Evolutionary conservation across 2,888 invertebrate genomes (phyloP).

Genomic region (Pseudolycoriella hygida): DNA sequence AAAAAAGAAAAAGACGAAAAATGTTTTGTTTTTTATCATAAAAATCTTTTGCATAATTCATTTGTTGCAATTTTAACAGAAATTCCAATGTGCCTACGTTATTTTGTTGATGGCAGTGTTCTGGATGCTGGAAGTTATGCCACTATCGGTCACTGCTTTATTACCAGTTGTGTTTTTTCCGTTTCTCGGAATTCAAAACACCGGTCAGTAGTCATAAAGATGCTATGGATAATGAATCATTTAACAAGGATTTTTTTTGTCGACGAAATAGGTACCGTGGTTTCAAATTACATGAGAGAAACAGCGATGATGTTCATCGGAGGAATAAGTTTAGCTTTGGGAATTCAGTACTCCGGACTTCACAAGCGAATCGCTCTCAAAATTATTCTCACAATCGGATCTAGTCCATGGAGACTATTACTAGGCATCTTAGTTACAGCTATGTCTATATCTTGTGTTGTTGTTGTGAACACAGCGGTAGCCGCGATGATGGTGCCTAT

Average conservation of each 20-base stretch:
- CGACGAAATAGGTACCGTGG: no score
- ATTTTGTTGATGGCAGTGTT: slow-evolving; percentile 64
- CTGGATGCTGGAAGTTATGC: slow-evolving; percentile 71
- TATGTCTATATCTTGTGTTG: no score
- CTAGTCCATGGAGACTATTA: slow-evolving; percentile 30
- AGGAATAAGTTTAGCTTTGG: slow-evolving; percentile 77
- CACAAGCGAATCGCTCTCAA: slow-evolving; percentile 74
- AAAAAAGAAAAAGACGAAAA: no score
- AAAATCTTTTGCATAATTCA: no score
- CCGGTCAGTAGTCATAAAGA: slow-evolving; percentile 28
- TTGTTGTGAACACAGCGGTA: no score
- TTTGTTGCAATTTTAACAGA: slow-evolving; percentile 25
- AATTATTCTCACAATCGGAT: slow-evolving; percentile 59
- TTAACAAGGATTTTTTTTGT: neutral
- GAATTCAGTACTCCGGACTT: slow-evolving; percentile 75
- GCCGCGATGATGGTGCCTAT: no score
- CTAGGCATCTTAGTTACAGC: no score
- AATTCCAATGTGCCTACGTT: slow-evolving; percentile 59
- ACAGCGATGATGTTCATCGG: slow-evolving; percentile 79
- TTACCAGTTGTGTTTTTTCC: slow-evolving; percentile 71
- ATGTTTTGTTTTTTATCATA: no score
- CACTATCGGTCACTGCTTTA: slow-evolving; percentile 28
- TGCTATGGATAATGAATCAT: neutral
- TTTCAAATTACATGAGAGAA: slow-evolving; percentile 45
- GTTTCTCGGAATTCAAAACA: slow-evolving; percentile 46